phyloP scores from a whole-genome alignment of 2,888 invertebrate species.

The Sicus ferrugineus region DNA sequence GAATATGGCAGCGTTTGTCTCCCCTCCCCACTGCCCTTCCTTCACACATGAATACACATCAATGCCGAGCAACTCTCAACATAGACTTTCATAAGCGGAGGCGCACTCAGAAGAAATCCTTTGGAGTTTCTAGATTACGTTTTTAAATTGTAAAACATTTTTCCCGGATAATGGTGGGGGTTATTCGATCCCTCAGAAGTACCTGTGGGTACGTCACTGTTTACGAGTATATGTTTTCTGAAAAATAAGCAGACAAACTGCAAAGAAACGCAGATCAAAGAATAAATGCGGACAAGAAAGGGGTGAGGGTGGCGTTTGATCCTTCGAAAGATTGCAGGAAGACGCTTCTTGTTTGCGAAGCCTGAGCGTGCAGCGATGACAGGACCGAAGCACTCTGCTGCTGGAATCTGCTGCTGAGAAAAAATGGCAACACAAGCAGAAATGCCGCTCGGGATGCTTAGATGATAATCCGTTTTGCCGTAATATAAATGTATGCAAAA shows the following conservation, averaged over 20 bases:
- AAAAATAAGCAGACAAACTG: not conserved
- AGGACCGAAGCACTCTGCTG: not conserved
- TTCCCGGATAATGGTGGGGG: no score
- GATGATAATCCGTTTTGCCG: conserved; percentile 59
- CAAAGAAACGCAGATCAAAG: not conserved
- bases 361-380: not conserved
- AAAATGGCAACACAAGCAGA: conserved; percentile 54
- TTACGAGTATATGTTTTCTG: no score
- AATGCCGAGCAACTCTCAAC: conserved; percentile 43
- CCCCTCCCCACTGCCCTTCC: no score
- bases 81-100: conserved; percentile 22
- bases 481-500: conserved; percentile 44
- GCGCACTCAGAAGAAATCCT: no score
- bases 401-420: conserved; percentile 29
- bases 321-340: not conserved
- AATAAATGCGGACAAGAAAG: not conserved
- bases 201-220: no score
- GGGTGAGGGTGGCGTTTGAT: not conserved
- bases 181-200: no score
- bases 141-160: no score
- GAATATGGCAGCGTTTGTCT: not conserved
- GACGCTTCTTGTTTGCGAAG: not conserved
- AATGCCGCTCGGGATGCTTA: conserved; percentile 52
- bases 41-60: conserved; percentile 44
- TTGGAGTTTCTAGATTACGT: no score